phyloP scores from a whole-genome alignment of 2,113 vertebrate species.

The Embiotoca jacksoni region DNA sequence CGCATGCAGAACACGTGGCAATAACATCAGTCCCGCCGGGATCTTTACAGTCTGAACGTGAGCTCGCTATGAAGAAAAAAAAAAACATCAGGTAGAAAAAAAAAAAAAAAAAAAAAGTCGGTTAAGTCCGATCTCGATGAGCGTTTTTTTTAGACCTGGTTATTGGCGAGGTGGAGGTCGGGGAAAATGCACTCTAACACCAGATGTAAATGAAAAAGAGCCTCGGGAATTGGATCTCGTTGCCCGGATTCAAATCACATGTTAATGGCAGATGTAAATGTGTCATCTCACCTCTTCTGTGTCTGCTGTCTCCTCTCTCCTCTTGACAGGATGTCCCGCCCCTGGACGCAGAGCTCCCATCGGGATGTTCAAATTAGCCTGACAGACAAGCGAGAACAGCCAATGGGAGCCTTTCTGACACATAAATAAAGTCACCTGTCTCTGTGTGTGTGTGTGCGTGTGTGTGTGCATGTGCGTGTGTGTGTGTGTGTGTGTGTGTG shows the following conservation, averaged over 20 bases:
- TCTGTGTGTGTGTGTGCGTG: not conserved
- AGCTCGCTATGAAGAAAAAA: not conserved
- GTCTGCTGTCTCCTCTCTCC: constrained; percentile 91
- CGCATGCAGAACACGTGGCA: no score
- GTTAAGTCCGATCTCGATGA: no score
- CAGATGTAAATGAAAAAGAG: not conserved
- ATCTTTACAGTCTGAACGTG: no score
- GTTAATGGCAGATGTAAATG: not conserved
- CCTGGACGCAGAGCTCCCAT: constrained; percentile 98
- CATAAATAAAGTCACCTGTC: constrained; percentile 13
- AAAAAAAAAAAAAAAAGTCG: no score
- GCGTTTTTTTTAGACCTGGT: no score
- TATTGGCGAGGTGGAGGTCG: no score
- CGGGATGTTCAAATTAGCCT: constrained; percentile 99
- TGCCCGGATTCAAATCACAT: not conserved
- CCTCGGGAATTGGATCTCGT: not conserved
- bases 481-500: constrained; percentile 23
- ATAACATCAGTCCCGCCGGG: no score
- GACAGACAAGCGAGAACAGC: constrained; percentile 67
- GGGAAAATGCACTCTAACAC: not conserved
- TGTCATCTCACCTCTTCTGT: constrained; percentile 92
- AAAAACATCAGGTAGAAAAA: not conserved
- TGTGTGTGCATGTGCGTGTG: constrained; percentile 21
- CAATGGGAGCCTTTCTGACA: constrained; percentile 57
- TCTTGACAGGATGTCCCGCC: constrained; percentile 94